Percentiles rank a stretch among this genome's conserved stretches.
These are phyloP conservation scores for Trogon melanurus DNA, from an alignment of 2,113 vertebrate genomes.

Conservation along the genomic window DNA sequence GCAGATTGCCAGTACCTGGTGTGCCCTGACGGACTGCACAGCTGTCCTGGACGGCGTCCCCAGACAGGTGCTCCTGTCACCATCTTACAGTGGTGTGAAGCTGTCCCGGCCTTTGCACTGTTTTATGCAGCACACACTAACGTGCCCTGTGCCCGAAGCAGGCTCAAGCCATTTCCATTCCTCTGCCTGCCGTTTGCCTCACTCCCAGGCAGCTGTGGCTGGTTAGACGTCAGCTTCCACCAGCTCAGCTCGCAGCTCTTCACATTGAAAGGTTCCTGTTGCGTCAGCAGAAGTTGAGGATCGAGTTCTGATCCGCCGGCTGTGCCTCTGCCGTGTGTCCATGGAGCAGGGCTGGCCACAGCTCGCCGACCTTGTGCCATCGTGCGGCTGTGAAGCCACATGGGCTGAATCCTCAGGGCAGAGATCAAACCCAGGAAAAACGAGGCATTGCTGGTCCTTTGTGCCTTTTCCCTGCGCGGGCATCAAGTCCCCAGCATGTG, in stretches of 20 bases:
- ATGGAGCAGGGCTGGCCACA: not conserved
- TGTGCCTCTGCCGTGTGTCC: not conserved
- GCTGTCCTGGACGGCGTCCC: not conserved
- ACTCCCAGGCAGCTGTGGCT: not conserved
- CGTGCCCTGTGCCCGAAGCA: not conserved
- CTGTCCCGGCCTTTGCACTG: not conserved
- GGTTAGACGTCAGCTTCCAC: not conserved
- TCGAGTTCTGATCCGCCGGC: rapidly evolving
- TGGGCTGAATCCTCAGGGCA: constrained; percentile 57
- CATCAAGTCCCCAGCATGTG: not conserved
- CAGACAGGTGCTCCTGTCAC: not conserved
- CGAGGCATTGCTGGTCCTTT: constrained; percentile 17
- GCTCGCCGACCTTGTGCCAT: rapidly evolving
- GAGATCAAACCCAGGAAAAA: constrained; percentile 48
- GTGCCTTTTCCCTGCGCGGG: constrained; percentile 35
- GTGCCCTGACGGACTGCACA: not conserved
- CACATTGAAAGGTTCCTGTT: not conserved
- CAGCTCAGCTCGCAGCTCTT: not conserved
- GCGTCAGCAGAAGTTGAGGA: not conserved
- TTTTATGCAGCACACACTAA: not conserved
- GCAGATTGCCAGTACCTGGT: not conserved
- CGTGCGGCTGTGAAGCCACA: not conserved
- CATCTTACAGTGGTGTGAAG: not conserved
- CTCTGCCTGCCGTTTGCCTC: not conserved
- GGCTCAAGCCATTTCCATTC: constrained; percentile 17